Base-by-base conservation (phyloP, 64 coral and sea anemone species). In the Catalaphyllia jardinei region DNA sequence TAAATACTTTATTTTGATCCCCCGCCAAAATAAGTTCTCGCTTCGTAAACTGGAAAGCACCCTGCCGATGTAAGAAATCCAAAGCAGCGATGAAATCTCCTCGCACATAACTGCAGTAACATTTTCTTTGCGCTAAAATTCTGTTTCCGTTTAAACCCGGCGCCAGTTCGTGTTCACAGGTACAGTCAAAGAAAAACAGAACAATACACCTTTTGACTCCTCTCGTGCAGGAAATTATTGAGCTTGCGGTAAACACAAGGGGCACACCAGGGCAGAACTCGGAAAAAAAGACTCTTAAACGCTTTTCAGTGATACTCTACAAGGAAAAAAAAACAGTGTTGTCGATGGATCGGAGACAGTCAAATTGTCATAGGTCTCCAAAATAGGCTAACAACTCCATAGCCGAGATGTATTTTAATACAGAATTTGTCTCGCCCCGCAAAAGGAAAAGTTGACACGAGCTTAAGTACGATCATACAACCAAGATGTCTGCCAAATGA, bases 1-100 rank as follows among this genome's bases (percentile, higher is more conserved):
- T 85, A 85, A 85, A 49, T 6, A 63, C 38, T 49, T 85, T 24
- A 85, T 29, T 71, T 57, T 69, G 62, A 83, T 59, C 8, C 19
- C 20, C 5, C 19, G 28, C 20, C 69, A 9, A 65, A 83, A 20
- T 17, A 57, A 80, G 31, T 17, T 9, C 1, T 19, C 14, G 31
- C 60, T 67, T 46, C 13, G 39, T 60, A 12, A 71, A 46, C 10
- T 57, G 10, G 54, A 57, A 57, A 57, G 4, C 10, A 46, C 10
- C 20, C 51, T 25, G 46, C 28, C 11, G 13, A 29, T 51, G 22
- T 14, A 55, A 52, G 33, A 50, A 10, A 11, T 15, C 11, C 24
- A 14, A 50, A 28, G 51, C 13, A 28, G n/a, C n/a, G 25, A 69
- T 27, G 22, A 79, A 54, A 79, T 79, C n/a, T 15, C 55, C 12